Evolutionary conservation across 2,888 invertebrate species (phyloP), one percentile per base, ranked within the genome.

Genomic region (Plagiodera versicolora): DNA sequence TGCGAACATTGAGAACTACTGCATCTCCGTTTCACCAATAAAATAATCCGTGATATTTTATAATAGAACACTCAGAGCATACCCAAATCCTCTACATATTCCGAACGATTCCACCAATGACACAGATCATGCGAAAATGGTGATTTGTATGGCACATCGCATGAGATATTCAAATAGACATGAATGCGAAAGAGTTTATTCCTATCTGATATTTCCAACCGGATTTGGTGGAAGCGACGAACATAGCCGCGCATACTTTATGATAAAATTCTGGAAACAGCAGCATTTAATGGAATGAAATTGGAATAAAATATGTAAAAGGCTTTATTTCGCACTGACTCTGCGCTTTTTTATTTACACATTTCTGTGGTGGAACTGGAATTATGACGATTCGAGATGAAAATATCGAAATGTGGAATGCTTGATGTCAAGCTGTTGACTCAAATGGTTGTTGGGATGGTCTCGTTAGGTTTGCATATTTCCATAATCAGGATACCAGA

Each of bases 171-270:
- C 24, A 53, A 53, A 53, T 53, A 53, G 53, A 44, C 14, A 53
- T 53, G 10, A 53, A 53, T 44, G 53, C 28, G 24, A 53, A 53
- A 20, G 53, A 24, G 19, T 16, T 44, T 53, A 53, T 53, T 53
- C 17, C 44, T 53, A 19, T 52, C 19, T 28, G 14, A 6, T n/a
- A n/a, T 18, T 30, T 35, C 19, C 8, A 18, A 20, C 35, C 17
- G 52, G 2, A 39, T 14, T 39, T 28, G 9, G 19, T n/a, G n/a
- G 39, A 39, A 39, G 14, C 39, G 14, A 20, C 19, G 52, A 52
- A 52, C n/a, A 52, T 51, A 39, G 18, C 8, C 35, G 52, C 11
- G 14, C 16, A 48, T 16, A 48, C 24, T 48, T 16, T 18, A 24
- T 16, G 9, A 48, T 49, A 49, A 28, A 49, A 30, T 28, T 10